A percentile compares a stretch with the other conserved stretches of the same genome.
These are phyloP conservation scores for Kryphioiulus occultus DNA, from an alignment of 2,888 invertebrate genomes.

Conservation along the genomic window DNA sequence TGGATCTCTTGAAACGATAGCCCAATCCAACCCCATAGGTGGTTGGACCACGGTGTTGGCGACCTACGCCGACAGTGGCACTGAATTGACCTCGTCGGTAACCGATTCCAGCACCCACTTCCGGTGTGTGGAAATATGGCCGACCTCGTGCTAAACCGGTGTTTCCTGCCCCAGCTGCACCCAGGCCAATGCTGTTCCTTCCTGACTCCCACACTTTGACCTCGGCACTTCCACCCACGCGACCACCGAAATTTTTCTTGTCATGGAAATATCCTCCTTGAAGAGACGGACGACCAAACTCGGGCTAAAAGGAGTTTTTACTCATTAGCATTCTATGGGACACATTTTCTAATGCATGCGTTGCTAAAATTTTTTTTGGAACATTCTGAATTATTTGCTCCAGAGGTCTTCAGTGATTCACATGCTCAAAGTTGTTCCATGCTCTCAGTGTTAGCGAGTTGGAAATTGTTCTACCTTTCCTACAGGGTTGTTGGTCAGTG, in stretches of 20 bases:
- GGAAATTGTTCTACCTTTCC: slow-evolving; percentile 42
- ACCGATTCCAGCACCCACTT: slow-evolving; percentile 45
- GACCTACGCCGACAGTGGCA: slow-evolving; percentile 42
- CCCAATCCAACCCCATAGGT: not conserved
- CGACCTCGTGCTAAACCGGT: slow-evolving; percentile 42
- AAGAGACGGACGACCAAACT: slow-evolving; percentile 47
- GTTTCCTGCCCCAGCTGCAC: slow-evolving; percentile 18
- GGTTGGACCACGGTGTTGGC: not conserved
- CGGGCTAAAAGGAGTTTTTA: too few relatives aligned
- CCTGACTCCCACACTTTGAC: slow-evolving; percentile 49
- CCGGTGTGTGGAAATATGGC: slow-evolving; percentile 43
- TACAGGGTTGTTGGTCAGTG: slow-evolving; percentile 44
- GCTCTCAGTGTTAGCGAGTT: not conserved
- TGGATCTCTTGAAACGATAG: slow-evolving; percentile 9
- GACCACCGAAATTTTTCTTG: slow-evolving; percentile 47
- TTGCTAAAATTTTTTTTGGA: too few relatives aligned
- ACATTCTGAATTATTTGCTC: not conserved
- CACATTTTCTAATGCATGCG: too few relatives aligned
- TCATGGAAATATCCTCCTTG: slow-evolving; percentile 46
- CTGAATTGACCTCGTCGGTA: slow-evolving; percentile 46
- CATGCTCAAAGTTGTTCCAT: not conserved
- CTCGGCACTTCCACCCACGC: slow-evolving; percentile 47
- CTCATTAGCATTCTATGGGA: too few relatives aligned
- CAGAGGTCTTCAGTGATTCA: not conserved
- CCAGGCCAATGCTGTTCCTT: slow-evolving; percentile 46